A percentile compares a stretch with the other conserved stretches of the same genome.
These are phyloP conservation scores for Orchestia grillus DNA, from an alignment of 1,140 invertebrate species.

Conservation along the genomic window DNA sequence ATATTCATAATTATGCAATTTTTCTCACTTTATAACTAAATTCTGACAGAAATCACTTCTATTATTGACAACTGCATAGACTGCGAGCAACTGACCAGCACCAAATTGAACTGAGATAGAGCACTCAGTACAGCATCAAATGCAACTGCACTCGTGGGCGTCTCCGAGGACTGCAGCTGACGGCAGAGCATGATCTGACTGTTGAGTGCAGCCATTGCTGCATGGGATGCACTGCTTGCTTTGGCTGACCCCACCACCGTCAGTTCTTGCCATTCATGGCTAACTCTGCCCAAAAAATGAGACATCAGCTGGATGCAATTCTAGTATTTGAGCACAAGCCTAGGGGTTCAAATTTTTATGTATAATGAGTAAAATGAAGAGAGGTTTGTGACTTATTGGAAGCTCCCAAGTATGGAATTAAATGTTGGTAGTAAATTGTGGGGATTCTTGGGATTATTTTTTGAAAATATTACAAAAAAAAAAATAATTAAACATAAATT, in stretches of 20 bases:
- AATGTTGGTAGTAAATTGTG: too few relatives aligned
- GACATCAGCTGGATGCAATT: neutral
- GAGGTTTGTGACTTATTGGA: too few relatives aligned
- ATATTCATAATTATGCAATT: too few relatives aligned
- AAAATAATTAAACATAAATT: too few relatives aligned
- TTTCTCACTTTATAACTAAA: neutral
- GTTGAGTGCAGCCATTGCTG: neutral
- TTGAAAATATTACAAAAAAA: too few relatives aligned
- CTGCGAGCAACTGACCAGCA: slow-evolving; percentile 48
- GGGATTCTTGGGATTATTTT: too few relatives aligned
- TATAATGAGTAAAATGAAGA: too few relatives aligned
- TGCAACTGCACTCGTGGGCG: neutral
- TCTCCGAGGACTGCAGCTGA: neutral
- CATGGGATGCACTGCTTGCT: neutral
- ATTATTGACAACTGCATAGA: slow-evolving; percentile 29
- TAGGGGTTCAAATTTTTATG: too few relatives aligned
- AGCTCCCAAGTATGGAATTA: too few relatives aligned
- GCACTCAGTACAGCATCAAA: slow-evolving; percentile 15
- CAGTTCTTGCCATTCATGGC: slow-evolving; percentile 60
- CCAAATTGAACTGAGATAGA: neutral
- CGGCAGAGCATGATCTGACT: neutral
- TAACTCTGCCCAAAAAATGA: slow-evolving; percentile 59
- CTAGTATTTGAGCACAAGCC: too few relatives aligned
- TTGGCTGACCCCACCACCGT: slow-evolving; percentile 61
- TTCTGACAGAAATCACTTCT: neutral